Base-by-base conservation (phyloP, 2,888 invertebrate species). In the Scaptomyza cyrtandrae region DNA sequence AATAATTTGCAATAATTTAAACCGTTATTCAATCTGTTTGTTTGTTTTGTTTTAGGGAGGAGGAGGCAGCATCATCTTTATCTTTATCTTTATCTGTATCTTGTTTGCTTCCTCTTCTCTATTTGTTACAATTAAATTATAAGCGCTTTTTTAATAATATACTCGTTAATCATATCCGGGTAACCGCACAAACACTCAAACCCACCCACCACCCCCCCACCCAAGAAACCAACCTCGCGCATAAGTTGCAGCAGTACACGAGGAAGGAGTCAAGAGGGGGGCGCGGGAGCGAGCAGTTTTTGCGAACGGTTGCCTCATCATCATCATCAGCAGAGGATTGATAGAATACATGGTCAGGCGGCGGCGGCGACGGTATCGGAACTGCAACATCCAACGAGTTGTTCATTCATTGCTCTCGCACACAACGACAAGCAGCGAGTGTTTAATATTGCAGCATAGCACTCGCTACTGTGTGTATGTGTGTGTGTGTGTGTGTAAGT, bases 61-160 rank as follows among this genome's bases (percentile, higher is more conserved):
- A 55, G 53, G 62, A 75, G 75, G 58, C 61, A 68, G 46, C 31
- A 33, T 19, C 31, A 19, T 19, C 19, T 19, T 19, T 19, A 19
- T 19, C 19, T 19, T 19, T 19, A 19, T 19, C 19, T 19, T 19
- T 19, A 19, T 19, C 49, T 24, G 6, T 29, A 11, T 37, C 29
- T 16, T 31, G 24, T 14, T 31, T 39, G 27, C 61, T 61, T 43
- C 54, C 45, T 19, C 46, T 9, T 13, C 33, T 2, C 37, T 27
- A 19, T 24, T 41, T 59, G 54, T 69, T 81, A 83, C 84, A 77
- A 83, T 83, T 84, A 84, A 88, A 84, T 84, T 84, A 84, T 88
- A 84, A 84, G 83, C 83, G 83, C 88, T 74, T 83, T 77, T 83
- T 86, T 73, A 88, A 84, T 86, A 72, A 84, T 86, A 72, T 86